Evolutionary conservation across 2,888 invertebrate genomes (phyloP), one percentile per base, ranked within the genome.

Genomic region (Drosophila imparisetae): DNA sequence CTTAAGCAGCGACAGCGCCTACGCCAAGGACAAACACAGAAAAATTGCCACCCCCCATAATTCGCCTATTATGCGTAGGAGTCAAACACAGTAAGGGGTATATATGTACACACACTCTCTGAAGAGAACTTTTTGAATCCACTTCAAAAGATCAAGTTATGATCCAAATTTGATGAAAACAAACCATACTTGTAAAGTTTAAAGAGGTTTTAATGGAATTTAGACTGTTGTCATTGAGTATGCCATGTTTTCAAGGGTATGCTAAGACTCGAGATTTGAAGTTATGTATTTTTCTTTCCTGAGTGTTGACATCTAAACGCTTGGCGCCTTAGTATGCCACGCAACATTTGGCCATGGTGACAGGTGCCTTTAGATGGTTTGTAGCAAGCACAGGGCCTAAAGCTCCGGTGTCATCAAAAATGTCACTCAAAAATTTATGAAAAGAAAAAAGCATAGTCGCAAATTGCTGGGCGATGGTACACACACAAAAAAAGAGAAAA

Each of bases 391-490:
- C 72, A 77, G 63, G 75, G 78, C 78, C 74, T 83, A 90, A 89
- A 85, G 82, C 85, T 83, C 83, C 68, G 70, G 77, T 90, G 91
- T 91, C 91, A 90, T 91, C 89, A 91, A 91, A 90, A 89, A 75
- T 91, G 87, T 91, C 91, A 91, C 91, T 91, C 86, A 91, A 85
- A 91, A 83, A 91, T 91, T 81, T 84, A 90, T 89, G 91, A 89
- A 90, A 90, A 75, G 71, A 78, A 78, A 69, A 79, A 69, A 80
- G 90, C 76, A 75, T 74, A 85, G 88, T 85, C 80, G 64, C 71
- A 70, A 55, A 55, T 36, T 36, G 36, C 27, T 36, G 24, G n/a
- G n/a, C 27, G 27, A 13, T 24, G 24, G 24, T 34, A 34, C 34
- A 32, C 27, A 36, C n/a, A n/a, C n/a, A 34, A 36, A 21, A 45